Evolutionary conservation across 2,888 invertebrate genomes (phyloP).

Genomic region (Gari tellinella): DNA sequence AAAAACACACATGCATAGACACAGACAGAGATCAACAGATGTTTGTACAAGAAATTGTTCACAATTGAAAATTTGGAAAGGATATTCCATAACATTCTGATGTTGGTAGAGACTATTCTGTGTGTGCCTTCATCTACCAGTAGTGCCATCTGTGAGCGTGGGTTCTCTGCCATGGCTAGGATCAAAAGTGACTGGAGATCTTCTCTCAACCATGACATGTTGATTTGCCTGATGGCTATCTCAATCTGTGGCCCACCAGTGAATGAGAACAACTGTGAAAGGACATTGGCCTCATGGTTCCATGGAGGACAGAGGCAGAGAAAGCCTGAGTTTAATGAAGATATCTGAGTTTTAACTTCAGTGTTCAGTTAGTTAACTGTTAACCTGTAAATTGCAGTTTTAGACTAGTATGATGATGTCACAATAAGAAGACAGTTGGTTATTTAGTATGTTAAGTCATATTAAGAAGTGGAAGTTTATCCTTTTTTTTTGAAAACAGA

Average conservation of each 20-base stretch:
- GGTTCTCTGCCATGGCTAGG: slow-evolving; percentile 56
- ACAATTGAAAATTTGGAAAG: slow-evolving; percentile 11
- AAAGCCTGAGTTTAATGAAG: slow-evolving; percentile 36
- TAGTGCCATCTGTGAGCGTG: slow-evolving; percentile 47
- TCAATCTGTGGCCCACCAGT: slow-evolving; percentile 34
- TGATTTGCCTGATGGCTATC: slow-evolving; percentile 47
- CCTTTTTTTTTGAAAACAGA: too few species aligned
- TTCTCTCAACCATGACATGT: slow-evolving; percentile 29
- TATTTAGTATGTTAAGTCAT: too few species aligned
- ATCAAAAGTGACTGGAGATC: slow-evolving; percentile 61
- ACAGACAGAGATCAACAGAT: background rate
- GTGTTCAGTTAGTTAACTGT: too few species aligned
- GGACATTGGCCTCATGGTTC: slow-evolving; percentile 43
- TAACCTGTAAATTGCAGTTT: too few species aligned
- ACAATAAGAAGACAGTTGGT: too few species aligned
- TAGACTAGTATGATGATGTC: too few species aligned
- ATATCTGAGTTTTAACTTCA: too few species aligned
- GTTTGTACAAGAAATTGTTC: slow-evolving; percentile 19
- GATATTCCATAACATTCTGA: slow-evolving; percentile 17
- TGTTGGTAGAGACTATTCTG: slow-evolving; percentile 32
- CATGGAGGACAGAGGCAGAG: slow-evolving; percentile 51
- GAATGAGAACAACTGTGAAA: slow-evolving; percentile 33
- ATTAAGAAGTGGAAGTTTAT: too few species aligned
- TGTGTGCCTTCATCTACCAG: slow-evolving; percentile 1
- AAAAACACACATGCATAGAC: slow-evolving; percentile 20